Evolutionary conservation across 2,113 vertebrate species (phyloP).

Genomic region (Aleadryas rufinucha): DNA sequence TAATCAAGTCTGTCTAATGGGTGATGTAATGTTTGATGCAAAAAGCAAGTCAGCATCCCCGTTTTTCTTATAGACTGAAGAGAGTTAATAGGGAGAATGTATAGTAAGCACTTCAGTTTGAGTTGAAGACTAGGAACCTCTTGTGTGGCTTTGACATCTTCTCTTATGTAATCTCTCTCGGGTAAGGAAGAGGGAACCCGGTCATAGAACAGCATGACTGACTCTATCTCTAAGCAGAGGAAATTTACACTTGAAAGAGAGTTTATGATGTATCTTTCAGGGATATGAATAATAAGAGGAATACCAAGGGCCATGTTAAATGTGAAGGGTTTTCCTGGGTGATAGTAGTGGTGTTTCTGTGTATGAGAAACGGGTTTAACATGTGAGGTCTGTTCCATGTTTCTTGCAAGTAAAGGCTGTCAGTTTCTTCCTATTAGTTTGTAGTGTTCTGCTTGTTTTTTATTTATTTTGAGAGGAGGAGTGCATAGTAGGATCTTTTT

Average conservation of each 20-base stretch:
- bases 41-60: not conserved
- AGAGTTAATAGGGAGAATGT: not conserved
- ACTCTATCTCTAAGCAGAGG: not conserved
- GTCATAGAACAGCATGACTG: not conserved
- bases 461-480: not conserved
- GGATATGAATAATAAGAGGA: not conserved
- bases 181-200: not conserved
- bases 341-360: not conserved
- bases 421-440: not conserved
- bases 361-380: not conserved
- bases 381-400: not conserved
- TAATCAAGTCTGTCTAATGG: not conserved
- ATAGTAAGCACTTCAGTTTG: not conserved
- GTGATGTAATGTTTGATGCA: not conserved
- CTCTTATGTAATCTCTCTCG: fast-evolving
- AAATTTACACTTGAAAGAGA: not conserved
- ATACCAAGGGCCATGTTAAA: not conserved
- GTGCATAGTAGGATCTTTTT: not conserved
- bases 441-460: not conserved
- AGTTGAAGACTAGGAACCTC: not conserved
- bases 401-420: not conserved
- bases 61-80: not conserved
- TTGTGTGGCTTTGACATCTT: not conserved
- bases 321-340: not conserved
- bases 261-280: not conserved